Base-by-base conservation (phyloP, 2,113 vertebrate genomes). In the Connochaetes taurinus region DNA sequence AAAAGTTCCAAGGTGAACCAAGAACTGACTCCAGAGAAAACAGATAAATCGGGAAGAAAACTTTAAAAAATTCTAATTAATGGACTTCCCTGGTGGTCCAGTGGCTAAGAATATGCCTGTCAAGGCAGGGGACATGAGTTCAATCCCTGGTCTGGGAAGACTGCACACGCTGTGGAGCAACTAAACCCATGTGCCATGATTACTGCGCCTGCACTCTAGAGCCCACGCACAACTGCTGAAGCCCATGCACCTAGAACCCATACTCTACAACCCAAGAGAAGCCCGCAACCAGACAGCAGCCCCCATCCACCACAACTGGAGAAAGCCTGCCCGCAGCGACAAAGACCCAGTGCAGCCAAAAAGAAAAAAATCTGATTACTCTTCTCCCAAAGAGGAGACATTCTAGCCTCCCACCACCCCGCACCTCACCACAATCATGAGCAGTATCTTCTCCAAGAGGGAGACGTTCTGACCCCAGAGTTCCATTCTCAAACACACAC, bases 391-490 rank as follows among this genome's bases (percentile, higher is more conserved):
- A 88, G 16, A 96, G 67, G 67, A 53, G 12, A n/a, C 21, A 27
- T n/a, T 4, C 55, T 1, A 19, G 45, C 10, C n/a, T 7, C 31
- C n/a, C 2, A 3, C 29, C 33, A 62, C n/a, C 17, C 36, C 6
- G 2, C 19, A 71, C 11, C 78, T 76, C 55, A 1, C 27, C 43
- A 25, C 9, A 25, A 29, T 5, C 19, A 57, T 3, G 21, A 50
- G 47, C 40, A 14, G 23, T 2, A 9, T 15, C 31, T 40, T 12
- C 25, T 15, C 60, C 62, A 53, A 23, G 57, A 93, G 45, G 53
- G n/a, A 90, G 60, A 17, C 13, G 15, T 17, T 47, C n/a, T 21
- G 2, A 36, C 6, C n/a, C 43, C 9, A 29, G 43, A 53, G 60
- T 14, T 31, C 80, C 58, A 36, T 7, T 40, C 5, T 36, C 47